Evolutionary conservation across 92 coral and sea anemone species (phyloP).

Genomic region (Muricea muricata): DNA sequence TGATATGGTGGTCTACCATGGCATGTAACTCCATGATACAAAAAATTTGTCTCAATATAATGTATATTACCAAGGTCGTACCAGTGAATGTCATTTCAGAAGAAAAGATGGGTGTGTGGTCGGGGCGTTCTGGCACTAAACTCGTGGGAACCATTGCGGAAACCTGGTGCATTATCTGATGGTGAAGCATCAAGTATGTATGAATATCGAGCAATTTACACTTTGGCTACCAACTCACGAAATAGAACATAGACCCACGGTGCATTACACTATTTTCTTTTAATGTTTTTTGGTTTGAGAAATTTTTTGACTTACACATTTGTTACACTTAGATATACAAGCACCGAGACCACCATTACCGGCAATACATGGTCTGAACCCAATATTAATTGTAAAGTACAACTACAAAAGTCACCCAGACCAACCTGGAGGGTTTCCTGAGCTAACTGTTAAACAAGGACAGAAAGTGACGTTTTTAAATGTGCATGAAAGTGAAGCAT

Average conservation of each 20-base stretch:
- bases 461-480: conserved; percentile 75
- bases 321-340: conserved; percentile 9
- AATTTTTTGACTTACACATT: background rate
- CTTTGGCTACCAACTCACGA: too few relatives aligned
- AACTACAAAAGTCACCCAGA: conserved; percentile 76
- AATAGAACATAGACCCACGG: too few relatives aligned
- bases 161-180: background rate
- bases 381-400: conserved; percentile 79
- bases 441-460: conserved; percentile 79
- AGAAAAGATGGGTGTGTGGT: conserved; percentile 24
- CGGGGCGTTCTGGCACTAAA: conserved; percentile 36
- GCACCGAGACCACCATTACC: conserved; percentile 20
- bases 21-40: too few relatives aligned
- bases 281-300: too few relatives aligned
- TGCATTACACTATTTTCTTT: too few relatives aligned
- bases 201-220: too few relatives aligned
- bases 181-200: background rate
- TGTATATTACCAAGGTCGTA: background rate
- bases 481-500: conserved; percentile 74
- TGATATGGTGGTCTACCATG: too few relatives aligned
- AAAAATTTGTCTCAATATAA: too few relatives aligned
- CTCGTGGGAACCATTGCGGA: conserved; percentile 33
- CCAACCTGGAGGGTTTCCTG: conserved; percentile 95
- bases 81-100: background rate
- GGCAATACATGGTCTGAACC: conserved; percentile 9